Conservation (phyloP, 2,888 invertebrate species). For the Belgica antarctica region DNA sequence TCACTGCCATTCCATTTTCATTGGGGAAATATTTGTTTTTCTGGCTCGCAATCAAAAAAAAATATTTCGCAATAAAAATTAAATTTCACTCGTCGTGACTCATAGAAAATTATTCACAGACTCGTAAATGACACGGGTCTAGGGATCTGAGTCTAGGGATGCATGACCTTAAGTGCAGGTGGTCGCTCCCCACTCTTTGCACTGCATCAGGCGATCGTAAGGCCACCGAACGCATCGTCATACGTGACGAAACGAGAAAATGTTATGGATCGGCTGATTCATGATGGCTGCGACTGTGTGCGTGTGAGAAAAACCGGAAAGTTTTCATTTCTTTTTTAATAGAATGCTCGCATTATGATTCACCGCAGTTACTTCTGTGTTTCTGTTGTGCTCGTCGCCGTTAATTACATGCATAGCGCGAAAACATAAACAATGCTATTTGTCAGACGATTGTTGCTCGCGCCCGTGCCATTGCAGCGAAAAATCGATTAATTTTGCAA, state of each 20-base stretch:
- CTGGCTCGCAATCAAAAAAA: too few species aligned
- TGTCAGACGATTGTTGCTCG: background rate
- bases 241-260: background rate
- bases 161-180: too few species aligned
- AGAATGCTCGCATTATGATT: background rate
- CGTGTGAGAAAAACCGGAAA: conserved; percentile 10
- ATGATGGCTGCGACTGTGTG: background rate
- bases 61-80: too few species aligned
- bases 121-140: too few species aligned
- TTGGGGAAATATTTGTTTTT: too few species aligned
- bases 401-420: background rate
- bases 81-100: too few species aligned
- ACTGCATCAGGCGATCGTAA: background rate
- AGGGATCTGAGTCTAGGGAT: too few species aligned
- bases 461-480: too few species aligned
- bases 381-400: background rate
- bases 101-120: too few species aligned
- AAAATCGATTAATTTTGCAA: background rate
- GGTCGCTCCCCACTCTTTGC: too few species aligned
- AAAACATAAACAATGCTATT: conserved; percentile 1
- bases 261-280: background rate
- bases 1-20: too few species aligned
- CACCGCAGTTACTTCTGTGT: background rate
- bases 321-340: conserved; percentile 12
- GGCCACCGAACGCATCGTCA: background rate